phyloP scores from a whole-genome alignment of 2,888 invertebrate species.

The Amphipyra tragopoginis region DNA sequence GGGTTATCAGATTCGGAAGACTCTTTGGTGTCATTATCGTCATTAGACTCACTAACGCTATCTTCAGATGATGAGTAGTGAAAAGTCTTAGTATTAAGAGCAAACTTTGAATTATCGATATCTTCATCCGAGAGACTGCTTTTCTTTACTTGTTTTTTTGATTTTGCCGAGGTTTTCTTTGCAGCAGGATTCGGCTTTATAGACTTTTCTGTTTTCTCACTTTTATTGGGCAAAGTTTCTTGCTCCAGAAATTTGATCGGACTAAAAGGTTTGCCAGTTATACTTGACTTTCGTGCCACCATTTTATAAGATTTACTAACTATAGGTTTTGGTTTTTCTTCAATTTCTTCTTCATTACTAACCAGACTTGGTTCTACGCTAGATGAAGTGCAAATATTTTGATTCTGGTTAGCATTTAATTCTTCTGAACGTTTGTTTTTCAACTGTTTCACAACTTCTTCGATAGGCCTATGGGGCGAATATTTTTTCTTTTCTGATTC shows the following conservation, averaged over 20 bases:
- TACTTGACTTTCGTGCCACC: slow-evolving; percentile 87
- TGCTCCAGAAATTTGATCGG: slow-evolving; percentile 83
- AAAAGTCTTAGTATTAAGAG: slow-evolving; percentile 77
- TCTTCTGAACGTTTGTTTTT: slow-evolving; percentile 84
- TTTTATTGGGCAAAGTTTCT: slow-evolving; percentile 68
- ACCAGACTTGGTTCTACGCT: slow-evolving; percentile 60
- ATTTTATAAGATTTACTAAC: slow-evolving; percentile 88
- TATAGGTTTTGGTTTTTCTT: slow-evolving; percentile 81
- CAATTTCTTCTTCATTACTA: slow-evolving; percentile 66
- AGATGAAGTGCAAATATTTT: slow-evolving; percentile 55
- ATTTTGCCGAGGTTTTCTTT: slow-evolving; percentile 72
- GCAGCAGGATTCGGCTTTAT: slow-evolving; percentile 55
- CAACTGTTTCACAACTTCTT: slow-evolving; percentile 85
- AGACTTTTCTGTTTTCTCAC: slow-evolving; percentile 70
- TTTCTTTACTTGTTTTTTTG: slow-evolving; percentile 76
- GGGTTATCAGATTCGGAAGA: slow-evolving; percentile 81
- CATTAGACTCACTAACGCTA: slow-evolving; percentile 84
- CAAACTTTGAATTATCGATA: slow-evolving; percentile 82
- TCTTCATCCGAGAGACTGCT: slow-evolving; percentile 81
- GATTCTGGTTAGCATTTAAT: slow-evolving; percentile 63
- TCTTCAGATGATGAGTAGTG: slow-evolving; percentile 85
- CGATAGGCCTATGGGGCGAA: slow-evolving; percentile 85
- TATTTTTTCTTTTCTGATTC: slow-evolving; percentile 85
- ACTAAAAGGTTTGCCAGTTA: slow-evolving; percentile 87
- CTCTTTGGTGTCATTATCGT: slow-evolving; percentile 83